Percentiles rank a stretch among this genome's conserved stretches.
These are phyloP conservation scores for Ceramica pisi DNA, from an alignment of 2,888 invertebrate genomes.

Conservation along the genomic window DNA sequence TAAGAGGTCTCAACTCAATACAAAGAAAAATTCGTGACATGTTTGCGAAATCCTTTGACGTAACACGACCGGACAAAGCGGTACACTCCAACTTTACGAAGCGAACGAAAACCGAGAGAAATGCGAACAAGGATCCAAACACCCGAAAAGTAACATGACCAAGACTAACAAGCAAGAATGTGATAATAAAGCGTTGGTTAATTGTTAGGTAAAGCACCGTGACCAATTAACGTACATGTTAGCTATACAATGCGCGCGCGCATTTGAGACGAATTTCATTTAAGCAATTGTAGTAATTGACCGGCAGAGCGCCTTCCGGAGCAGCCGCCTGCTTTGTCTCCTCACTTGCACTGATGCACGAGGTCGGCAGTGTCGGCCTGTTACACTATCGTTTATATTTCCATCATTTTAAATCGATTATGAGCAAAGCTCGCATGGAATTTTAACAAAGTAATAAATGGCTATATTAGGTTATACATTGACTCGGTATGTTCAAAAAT, in stretches of 20 bases:
- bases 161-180: constrained; percentile 71
- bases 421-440: constrained; percentile 34
- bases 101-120: constrained; percentile 44
- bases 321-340: constrained; percentile 78
- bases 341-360: constrained; percentile 73
- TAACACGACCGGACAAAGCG: constrained; percentile 23
- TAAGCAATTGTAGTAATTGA: constrained; percentile 90
- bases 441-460: constrained; percentile 44
- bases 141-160: constrained; percentile 59
- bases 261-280: constrained; percentile 88
- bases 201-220: constrained; percentile 89
- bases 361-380: constrained; percentile 57
- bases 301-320: constrained; percentile 86
- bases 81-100: constrained; percentile 10
- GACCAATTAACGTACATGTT: constrained; percentile 86
- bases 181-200: constrained; percentile 77
- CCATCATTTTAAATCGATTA: constrained; percentile 35
- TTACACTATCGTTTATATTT: constrained; percentile 45
- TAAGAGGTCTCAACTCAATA: constrained; percentile 34
- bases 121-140: constrained; percentile 52
- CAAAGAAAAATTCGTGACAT: constrained; percentile 46
- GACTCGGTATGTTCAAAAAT: constrained; percentile 52
- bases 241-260: constrained; percentile 76
- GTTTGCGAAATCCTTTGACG: constrained; percentile 34
- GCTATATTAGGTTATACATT: constrained; percentile 65